phyloP scores from a whole-genome alignment of 2,888 invertebrate species.

The Thymelicus lineola region DNA sequence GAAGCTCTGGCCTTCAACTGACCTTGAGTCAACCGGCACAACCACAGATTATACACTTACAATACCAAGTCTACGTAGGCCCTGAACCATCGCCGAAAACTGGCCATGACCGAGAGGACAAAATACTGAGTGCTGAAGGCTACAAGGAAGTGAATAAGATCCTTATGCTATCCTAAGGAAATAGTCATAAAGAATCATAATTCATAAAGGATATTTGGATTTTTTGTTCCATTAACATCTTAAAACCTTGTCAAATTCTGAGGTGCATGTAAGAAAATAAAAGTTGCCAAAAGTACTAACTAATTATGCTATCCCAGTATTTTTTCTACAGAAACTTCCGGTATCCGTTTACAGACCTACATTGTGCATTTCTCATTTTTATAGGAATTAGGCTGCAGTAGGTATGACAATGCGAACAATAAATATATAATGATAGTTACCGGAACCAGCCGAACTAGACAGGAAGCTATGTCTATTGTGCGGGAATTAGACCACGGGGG shows the following conservation, averaged over 20 bases:
- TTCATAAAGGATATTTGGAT: too few relatives aligned
- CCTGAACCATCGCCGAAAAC: neutral
- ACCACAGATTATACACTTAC: conserved; percentile 19
- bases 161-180: too few relatives aligned
- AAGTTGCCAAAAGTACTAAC: too few relatives aligned
- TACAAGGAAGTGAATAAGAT: neutral
- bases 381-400: neutral
- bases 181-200: too few relatives aligned
- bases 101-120: neutral
- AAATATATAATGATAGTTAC: neutral
- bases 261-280: too few relatives aligned
- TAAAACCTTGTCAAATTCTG: too few relatives aligned
- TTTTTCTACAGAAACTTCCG: too few relatives aligned
- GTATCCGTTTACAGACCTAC: too few relatives aligned
- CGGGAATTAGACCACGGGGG: conserved; percentile 31
- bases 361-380: neutral
- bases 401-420: conserved; percentile 8
- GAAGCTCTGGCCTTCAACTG: conserved; percentile 5
- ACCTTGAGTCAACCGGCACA: conserved; percentile 8
- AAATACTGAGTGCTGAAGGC: neutral
- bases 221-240: too few relatives aligned
- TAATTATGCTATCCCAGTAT: too few relatives aligned
- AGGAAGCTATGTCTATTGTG: conserved; percentile 37
- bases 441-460: conserved; percentile 26
- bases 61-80: conserved; percentile 8